Conservation (phyloP, 2,888 invertebrate species). For the Stenodema calcarata region DNA sequence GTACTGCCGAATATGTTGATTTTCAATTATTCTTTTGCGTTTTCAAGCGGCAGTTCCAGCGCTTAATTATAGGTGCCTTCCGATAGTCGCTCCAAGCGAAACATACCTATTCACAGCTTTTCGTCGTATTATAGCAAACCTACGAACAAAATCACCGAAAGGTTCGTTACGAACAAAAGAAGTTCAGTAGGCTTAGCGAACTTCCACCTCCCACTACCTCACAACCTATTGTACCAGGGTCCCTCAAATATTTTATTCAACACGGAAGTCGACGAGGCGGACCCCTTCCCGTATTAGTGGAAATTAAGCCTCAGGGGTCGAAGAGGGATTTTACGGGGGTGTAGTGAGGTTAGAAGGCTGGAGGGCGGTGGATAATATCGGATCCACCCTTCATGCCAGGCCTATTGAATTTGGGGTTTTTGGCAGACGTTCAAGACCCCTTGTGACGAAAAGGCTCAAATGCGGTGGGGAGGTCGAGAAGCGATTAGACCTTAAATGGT, state of each 20-base stretch:
- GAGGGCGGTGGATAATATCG: constrained; percentile 18
- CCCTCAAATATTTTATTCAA: neutral
- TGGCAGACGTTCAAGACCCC: constrained; percentile 41
- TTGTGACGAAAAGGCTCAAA: constrained; percentile 25
- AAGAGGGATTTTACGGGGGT: neutral
- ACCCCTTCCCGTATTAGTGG: neutral
- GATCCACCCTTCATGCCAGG: constrained; percentile 5
- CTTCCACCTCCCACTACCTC: neutral
- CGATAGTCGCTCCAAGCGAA: too few species aligned
- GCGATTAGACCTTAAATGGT: neutral
- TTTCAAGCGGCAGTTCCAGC: too few species aligned
- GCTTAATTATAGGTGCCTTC: too few species aligned
- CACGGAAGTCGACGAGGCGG: neutral
- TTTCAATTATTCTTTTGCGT: too few species aligned
- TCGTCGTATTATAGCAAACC: too few species aligned
- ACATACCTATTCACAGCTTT: too few species aligned
- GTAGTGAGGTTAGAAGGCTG: neutral
- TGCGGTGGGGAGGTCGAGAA: neutral
- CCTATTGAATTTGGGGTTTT: constrained; percentile 43
- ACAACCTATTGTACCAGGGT: neutral
- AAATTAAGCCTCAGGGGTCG: neutral
- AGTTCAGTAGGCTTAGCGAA: neutral
- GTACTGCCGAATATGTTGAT: too few species aligned
- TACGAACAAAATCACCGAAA: neutral
- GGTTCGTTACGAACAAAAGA: neutral